A percentile compares a stretch with the other conserved stretches of the same genome.
Evolutionary conservation across 1,140 invertebrate genomes (phyloP).

Genomic region (Drosophila teissieri): DNA sequence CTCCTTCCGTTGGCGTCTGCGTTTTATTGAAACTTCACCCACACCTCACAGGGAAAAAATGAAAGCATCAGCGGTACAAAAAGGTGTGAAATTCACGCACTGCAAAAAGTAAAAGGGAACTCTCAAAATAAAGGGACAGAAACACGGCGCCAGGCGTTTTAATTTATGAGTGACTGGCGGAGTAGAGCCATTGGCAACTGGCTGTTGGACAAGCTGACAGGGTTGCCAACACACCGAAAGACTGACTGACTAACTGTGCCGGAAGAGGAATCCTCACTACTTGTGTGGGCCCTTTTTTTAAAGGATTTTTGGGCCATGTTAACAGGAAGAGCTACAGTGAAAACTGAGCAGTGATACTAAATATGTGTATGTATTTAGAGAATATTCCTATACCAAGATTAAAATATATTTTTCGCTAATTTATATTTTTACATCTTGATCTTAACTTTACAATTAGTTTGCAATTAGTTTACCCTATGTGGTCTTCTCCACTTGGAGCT

Average conservation of each 20-base stretch:
- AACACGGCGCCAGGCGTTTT: constrained; percentile 41
- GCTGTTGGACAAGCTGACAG: constrained; percentile 33
- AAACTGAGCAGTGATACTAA: not conserved
- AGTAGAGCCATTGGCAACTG: constrained; percentile 44
- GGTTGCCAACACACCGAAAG: constrained; percentile 14
- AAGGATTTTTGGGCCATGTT: constrained; percentile 6
- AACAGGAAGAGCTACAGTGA: constrained; percentile 15
- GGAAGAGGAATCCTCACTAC: constrained; percentile 27
- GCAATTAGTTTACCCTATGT: too few species aligned
- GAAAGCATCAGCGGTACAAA: constrained; percentile 34
- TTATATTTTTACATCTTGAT: too few species aligned
- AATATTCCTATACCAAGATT: not conserved
- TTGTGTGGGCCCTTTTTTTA: constrained; percentile 50
- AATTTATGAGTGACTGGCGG: constrained; percentile 70
- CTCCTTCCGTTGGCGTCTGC: constrained; percentile 15
- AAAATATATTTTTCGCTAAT: not conserved
- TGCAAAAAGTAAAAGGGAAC: constrained; percentile 28
- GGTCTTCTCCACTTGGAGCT: not conserved
- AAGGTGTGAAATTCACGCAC: constrained; percentile 66
- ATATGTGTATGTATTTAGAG: too few species aligned
- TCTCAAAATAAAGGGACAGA: constrained; percentile 27
- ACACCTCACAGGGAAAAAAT: constrained; percentile 16
- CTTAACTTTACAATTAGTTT: too few species aligned
- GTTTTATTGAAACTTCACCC: constrained; percentile 59
- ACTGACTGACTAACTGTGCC: constrained; percentile 24